These are phyloP conservation scores for Remorina albescens DNA, from an alignment of 2,797 vertebrate species.

Conservation along the genomic window DNA sequence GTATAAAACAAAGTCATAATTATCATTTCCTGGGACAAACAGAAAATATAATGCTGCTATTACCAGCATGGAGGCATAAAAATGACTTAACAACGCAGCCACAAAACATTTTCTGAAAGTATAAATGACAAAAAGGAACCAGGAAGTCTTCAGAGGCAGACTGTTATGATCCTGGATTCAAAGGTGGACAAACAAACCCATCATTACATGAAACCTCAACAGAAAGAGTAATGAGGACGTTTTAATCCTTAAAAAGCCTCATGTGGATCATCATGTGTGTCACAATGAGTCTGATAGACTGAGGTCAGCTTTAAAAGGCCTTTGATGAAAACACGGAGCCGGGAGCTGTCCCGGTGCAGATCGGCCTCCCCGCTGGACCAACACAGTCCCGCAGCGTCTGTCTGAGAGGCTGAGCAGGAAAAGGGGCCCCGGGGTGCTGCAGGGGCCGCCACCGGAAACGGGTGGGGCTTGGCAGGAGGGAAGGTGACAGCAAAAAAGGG, in stretches of 20 bases:
- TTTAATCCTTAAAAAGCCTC: slow-evolving; percentile 20
- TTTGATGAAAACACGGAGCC: slow-evolving; percentile 63
- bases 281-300: slow-evolving; percentile 20
- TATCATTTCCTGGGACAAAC: no score
- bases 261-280: slow-evolving; percentile 21
- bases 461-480: slow-evolving; percentile 41
- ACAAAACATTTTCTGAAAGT: neutral
- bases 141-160: slow-evolving; percentile 8
- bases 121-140: slow-evolving; percentile 1
- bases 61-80: no score
- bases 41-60: no score
- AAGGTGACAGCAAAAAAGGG: slow-evolving; percentile 24
- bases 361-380: slow-evolving; percentile 55
- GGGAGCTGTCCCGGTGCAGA: slow-evolving; percentile 41
- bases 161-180: neutral
- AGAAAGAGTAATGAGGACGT: slow-evolving; percentile 26
- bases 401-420: slow-evolving; percentile 67
- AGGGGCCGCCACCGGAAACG: slow-evolving; percentile 63
- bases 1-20: no score
- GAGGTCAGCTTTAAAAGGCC: neutral
- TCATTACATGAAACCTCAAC: slow-evolving; percentile 27
- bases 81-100: neutral
- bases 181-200: slow-evolving; percentile 29
- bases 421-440: slow-evolving; percentile 59
- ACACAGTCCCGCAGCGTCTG: slow-evolving; percentile 64